Evolutionary conservation across 2,888 invertebrate genomes (phyloP).

Genomic region (Steromphala cineraria): DNA sequence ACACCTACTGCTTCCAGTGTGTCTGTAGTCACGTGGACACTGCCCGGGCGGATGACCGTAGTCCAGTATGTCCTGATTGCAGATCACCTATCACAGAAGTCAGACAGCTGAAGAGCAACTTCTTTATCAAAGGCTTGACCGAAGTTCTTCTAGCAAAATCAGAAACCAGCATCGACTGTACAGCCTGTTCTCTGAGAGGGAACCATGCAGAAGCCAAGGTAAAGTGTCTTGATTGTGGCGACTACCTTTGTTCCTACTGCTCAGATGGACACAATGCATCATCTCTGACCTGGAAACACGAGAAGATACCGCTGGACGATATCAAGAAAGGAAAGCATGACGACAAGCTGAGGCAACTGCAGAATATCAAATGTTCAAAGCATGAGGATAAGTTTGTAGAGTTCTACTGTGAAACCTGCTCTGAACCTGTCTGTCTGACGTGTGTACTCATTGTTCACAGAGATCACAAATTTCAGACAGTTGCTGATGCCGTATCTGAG

Average conservation of each 20-base stretch:
- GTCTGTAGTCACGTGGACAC: background rate
- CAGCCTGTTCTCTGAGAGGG: background rate
- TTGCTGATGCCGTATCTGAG: background rate
- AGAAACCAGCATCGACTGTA: background rate
- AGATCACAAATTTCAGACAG: background rate
- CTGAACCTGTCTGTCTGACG: background rate
- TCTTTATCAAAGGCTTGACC: background rate
- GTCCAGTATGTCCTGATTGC: background rate
- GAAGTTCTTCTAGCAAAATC: background rate
- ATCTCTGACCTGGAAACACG: background rate
- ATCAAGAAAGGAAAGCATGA: background rate
- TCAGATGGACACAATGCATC: background rate
- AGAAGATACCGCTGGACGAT: background rate
- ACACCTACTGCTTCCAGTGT: background rate
- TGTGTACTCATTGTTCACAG: background rate
- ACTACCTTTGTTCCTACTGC: background rate
- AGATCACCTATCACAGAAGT: background rate
- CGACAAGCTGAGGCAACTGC: background rate
- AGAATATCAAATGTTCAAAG: background rate
- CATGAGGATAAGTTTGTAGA: background rate
- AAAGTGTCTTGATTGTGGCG: background rate
- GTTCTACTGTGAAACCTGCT: constrained; percentile 1
- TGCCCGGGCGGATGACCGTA: background rate
- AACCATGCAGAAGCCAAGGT: background rate
- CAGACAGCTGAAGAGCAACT: background rate